Conservation (phyloP, 2,797 vertebrate genomes). For the Erpetoichthys calabaricus region DNA sequence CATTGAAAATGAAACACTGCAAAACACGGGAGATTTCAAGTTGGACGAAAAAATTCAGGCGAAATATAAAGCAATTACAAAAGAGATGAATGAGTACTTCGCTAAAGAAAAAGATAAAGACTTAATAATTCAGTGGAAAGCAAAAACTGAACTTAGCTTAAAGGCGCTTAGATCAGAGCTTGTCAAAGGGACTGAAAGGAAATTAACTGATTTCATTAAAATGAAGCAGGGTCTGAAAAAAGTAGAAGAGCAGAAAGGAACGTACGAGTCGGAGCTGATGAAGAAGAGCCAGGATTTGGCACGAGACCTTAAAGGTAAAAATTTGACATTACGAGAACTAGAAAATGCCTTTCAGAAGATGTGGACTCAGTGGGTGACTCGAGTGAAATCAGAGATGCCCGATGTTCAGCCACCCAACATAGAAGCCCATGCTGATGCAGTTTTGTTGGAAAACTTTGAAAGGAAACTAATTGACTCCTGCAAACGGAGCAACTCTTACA, state of each 20-base stretch:
- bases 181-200: constrained; percentile 16
- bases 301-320: constrained; percentile 13
- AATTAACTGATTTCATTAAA: constrained; percentile 16
- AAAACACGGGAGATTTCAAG: neutral
- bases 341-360: constrained; percentile 11
- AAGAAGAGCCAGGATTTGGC: constrained; percentile 23
- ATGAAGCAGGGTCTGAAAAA: constrained; percentile 18
- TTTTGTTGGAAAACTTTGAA: constrained; percentile 14
- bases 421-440: constrained; percentile 5
- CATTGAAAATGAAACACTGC: constrained; percentile 26
- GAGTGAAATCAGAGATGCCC: constrained; percentile 4
- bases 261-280: constrained; percentile 25
- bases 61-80: constrained; percentile 15
- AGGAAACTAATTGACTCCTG: constrained; percentile 1
- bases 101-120: constrained; percentile 29
- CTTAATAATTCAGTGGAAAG: constrained; percentile 36
- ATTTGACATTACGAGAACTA: too few species aligned
- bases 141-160: constrained; percentile 22
- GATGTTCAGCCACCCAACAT: constrained; percentile 5
- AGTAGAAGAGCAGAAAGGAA: constrained; percentile 19
- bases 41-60: constrained; percentile 13
- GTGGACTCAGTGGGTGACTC: constrained; percentile 20
- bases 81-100: constrained; percentile 31
- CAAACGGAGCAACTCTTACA: neutral
- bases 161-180: constrained; percentile 21